Evolutionary conservation across 2,888 invertebrate species (phyloP).

Genomic region (Hoplodrina ambigua): DNA sequence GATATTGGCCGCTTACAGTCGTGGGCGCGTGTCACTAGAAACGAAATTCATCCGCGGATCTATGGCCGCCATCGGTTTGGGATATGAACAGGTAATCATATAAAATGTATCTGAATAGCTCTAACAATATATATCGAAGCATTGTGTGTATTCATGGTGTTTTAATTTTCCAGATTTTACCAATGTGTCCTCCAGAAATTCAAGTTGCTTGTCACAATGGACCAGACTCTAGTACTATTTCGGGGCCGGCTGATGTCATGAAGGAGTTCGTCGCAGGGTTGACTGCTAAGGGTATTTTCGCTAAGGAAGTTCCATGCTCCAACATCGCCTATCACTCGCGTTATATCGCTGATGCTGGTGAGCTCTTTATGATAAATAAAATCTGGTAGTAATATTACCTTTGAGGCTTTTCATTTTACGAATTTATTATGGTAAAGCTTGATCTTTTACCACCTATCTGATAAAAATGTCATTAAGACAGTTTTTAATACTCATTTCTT

Average conservation of each 20-base stretch:
- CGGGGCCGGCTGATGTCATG: slow-evolving; percentile 92
- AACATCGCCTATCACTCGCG: slow-evolving; percentile 97
- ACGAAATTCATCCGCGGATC: slow-evolving; percentile 92
- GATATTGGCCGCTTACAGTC: slow-evolving; percentile 94
- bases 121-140: background rate
- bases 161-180: slow-evolving; percentile 64
- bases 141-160: background rate
- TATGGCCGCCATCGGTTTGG: slow-evolving; percentile 95
- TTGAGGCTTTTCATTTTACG: too few species aligned
- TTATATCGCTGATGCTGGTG: slow-evolving; percentile 92
- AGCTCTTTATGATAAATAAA: background rate
- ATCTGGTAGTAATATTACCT: too few species aligned
- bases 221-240: slow-evolving; percentile 94
- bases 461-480: too few species aligned
- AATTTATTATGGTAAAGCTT: too few species aligned
- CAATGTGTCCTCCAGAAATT: slow-evolving; percentile 90
- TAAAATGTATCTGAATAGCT: background rate
- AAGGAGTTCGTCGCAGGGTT: slow-evolving; percentile 87
- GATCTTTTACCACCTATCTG: background rate
- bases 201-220: slow-evolving; percentile 95
- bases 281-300: slow-evolving; percentile 78
- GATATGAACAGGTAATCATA: slow-evolving; percentile 47
- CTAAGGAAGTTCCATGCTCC: slow-evolving; percentile 90
- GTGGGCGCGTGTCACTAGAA: slow-evolving; percentile 93
- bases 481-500: too few species aligned